phyloP scores from a whole-genome alignment of 2,797 vertebrate genomes.

The Semaprochilodus insignis region DNA sequence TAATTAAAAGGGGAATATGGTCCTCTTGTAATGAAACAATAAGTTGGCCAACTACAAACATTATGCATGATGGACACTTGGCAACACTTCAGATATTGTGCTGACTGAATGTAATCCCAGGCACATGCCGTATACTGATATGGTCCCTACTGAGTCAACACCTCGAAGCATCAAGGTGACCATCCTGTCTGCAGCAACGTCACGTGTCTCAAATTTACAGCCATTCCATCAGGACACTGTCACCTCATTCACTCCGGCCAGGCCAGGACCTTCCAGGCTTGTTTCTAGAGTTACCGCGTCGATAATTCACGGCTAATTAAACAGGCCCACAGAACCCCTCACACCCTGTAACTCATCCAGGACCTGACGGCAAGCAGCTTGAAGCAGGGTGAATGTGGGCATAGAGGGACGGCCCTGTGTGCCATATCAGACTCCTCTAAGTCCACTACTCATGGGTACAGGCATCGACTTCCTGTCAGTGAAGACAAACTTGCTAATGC shows the following conservation, averaged over 20 bases:
- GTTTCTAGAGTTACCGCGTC: constrained; percentile 23
- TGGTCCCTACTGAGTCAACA: constrained; percentile 20
- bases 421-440: constrained; percentile 52
- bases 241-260: constrained; percentile 44
- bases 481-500: constrained; percentile 52
- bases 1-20: background rate
- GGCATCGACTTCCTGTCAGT: constrained; percentile 54
- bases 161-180: constrained; percentile 42
- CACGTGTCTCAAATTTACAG: constrained; percentile 47
- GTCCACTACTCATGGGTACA: constrained; percentile 60
- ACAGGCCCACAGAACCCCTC: constrained; percentile 38
- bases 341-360: constrained; percentile 37
- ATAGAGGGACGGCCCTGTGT: constrained; percentile 6
- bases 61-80: background rate
- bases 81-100: background rate
- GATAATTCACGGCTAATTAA: constrained; percentile 59
- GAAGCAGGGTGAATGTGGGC: constrained; percentile 1
- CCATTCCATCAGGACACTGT: constrained; percentile 44
- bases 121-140: constrained; percentile 12
- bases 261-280: constrained; percentile 21
- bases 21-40: no score
- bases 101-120: background rate
- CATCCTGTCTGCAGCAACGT: constrained; percentile 13
- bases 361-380: background rate
- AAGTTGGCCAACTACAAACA: no score